A percentile compares a stretch with the other conserved stretches of the same genome.
phyloP scores from a whole-genome alignment of 2,888 invertebrate genomes.

The Melanostoma mellinum region DNA sequence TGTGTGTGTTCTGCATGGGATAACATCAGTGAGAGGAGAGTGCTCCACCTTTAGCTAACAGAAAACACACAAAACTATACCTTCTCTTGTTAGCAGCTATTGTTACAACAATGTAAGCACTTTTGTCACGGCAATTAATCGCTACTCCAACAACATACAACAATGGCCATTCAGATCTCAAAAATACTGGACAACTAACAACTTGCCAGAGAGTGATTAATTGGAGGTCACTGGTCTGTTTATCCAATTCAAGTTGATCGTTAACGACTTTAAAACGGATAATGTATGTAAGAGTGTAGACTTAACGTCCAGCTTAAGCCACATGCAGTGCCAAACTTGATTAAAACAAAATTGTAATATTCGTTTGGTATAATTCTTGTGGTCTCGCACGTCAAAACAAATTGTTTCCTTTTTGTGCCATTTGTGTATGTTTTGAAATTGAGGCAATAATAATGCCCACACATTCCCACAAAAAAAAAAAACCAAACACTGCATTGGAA shows the following conservation, averaged over 20 bases:
- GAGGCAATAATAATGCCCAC: no score
- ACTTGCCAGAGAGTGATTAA: not conserved
- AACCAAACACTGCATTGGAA: no score
- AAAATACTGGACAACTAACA: not conserved
- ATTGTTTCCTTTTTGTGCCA: no score
- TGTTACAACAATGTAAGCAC: not conserved
- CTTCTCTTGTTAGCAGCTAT: slow-evolving; percentile 3
- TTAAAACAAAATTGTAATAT: slow-evolving; percentile 14
- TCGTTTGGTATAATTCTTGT: not conserved
- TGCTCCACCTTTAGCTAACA: not conserved
- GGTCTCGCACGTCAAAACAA: no score
- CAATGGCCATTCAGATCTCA: slow-evolving; percentile 12
- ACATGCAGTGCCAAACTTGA: slow-evolving; percentile 34
- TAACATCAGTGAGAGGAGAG: no score
- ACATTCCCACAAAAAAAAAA: no score
- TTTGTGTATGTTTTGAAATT: no score
- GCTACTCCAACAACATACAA: slow-evolving; percentile 1
- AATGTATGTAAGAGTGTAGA: not conserved
- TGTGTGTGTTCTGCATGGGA: no score
- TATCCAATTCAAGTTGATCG: slow-evolving; percentile 6
- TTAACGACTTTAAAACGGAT: slow-evolving; percentile 8
- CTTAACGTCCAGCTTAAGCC: not conserved
- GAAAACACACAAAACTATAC: no score
- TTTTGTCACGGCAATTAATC: slow-evolving; percentile 13
- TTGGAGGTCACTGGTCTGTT: slow-evolving; percentile 10